These are phyloP conservation scores for Elanus axillaris DNA, from an alignment of 2,113 vertebrate genomes.

Conservation along the genomic window DNA sequence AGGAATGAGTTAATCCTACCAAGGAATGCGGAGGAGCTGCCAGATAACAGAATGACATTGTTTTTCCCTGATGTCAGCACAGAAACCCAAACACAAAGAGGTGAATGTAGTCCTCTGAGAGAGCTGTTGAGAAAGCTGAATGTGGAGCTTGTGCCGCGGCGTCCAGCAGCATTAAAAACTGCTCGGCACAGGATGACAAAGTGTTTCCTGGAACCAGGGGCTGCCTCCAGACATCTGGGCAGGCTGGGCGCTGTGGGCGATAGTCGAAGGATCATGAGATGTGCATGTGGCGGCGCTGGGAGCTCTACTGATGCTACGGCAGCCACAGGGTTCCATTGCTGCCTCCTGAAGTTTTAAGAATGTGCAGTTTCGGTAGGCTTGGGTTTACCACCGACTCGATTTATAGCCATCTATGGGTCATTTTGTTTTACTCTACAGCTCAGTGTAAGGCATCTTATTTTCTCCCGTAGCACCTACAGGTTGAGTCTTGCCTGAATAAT, in stretches of 20 bases:
- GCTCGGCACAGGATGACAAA: constrained; percentile 34
- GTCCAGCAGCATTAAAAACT: constrained; percentile 23
- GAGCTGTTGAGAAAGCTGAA: constrained; percentile 58
- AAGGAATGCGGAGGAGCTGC: constrained; percentile 41
- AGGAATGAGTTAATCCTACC: constrained; percentile 67
- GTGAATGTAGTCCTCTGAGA: constrained; percentile 66
- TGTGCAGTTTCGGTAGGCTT: not conserved
- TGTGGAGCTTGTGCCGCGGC: constrained; percentile 51
- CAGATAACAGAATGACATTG: constrained; percentile 58
- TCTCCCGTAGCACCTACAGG: accelerated
- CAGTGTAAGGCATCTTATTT: not conserved
- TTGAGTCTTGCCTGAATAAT: not conserved
- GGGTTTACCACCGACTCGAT: not conserved
- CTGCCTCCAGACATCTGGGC: constrained; percentile 27
- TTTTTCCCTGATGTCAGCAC: constrained; percentile 74
- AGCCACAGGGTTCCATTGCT: not conserved
- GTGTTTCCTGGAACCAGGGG: constrained; percentile 60
- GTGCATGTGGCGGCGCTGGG: not conserved
- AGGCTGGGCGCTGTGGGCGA: not conserved
- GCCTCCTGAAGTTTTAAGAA: not conserved
- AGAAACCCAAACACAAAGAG: constrained; percentile 69
- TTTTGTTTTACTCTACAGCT: not conserved
- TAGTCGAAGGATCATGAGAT: not conserved
- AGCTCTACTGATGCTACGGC: not conserved
- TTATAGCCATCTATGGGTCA: not conserved